Evolutionary conservation across 2,113 vertebrate species (phyloP), one percentile per base, ranked within the genome.

Genomic region (Aramus guarauna): DNA sequence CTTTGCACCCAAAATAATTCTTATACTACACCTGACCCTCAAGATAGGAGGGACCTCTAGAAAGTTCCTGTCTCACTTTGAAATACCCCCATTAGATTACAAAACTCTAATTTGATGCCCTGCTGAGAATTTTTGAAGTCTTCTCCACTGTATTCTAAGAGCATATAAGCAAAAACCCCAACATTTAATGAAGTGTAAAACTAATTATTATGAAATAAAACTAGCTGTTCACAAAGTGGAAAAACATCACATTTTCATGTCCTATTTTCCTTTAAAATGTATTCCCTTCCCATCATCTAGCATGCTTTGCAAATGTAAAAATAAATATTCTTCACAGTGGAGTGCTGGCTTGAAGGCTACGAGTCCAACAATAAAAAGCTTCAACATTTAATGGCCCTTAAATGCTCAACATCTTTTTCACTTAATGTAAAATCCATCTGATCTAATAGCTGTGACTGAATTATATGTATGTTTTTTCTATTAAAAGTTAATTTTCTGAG

Each of bases 401-500:
- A 98, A 98, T 53, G 96, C 95, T 97, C 96, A 10, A 90, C 97
- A 97, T 98, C 97, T 97, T 96, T 96, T 96, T 92, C 97, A 90
- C 95, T 97, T 97, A 97, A 97, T 96, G 97, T 71, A 94, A 98
- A 98, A 98, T 60, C 97, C 97, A 98, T 98, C 97, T 64, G 96
- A 97, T 97, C 95, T 96, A 98, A 98, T 97, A 96, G 96, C 98
- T 68, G 82, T 94, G 96, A 96, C 97, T 96, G 94, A 98, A 97
- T 97, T 96, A 98, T 77, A 88, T 36, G 91, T 63, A 90, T 88
- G 97, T 91, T 95, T 98, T 82, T 80, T 95, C 97, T 95, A 97
- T 98, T 98, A 98, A 96, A 96, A 97, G 97, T 97, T 84, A 94
- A 98, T 98, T 97, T 98, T 97, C 97, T 78, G 98, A 97, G 92